Evolutionary conservation across 2,797 vertebrate genomes (phyloP).

Genomic region (Pseudotriccus pelzelni): DNA sequence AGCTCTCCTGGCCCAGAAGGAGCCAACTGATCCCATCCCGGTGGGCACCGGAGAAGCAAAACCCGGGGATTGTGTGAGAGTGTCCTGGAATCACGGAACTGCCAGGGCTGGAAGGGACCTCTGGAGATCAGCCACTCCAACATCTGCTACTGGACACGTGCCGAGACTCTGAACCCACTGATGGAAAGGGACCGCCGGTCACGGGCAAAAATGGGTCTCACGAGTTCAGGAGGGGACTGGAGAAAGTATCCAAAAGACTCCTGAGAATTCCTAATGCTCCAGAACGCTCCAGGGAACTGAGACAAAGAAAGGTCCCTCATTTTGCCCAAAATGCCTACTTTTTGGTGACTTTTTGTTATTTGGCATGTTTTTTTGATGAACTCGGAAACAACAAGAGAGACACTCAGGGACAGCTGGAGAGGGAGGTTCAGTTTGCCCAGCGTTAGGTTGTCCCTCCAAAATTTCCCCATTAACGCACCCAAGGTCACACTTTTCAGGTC

Average conservation of each 20-base stretch:
- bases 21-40: rapidly evolving
- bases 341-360: not conserved
- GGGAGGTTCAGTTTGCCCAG: not conserved
- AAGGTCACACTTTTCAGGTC: not conserved
- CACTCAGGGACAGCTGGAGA: rapidly evolving
- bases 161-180: not conserved
- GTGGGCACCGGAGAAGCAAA: not conserved
- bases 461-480: not conserved
- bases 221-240: not conserved
- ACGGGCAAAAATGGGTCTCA: rapidly evolving
- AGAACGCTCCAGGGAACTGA: rapidly evolving
- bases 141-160: not conserved
- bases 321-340: not conserved
- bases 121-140: not conserved
- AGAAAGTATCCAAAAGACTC: not conserved
- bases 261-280: not conserved
- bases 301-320: not conserved
- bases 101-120: not conserved
- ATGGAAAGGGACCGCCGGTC: not conserved
- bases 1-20: not conserved
- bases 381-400: not conserved
- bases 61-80: no score
- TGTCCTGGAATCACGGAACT: not conserved
- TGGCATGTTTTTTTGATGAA: not conserved
- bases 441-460: not conserved